Conservation (phyloP, 2,888 invertebrate species). For the Elysia crispata region DNA sequence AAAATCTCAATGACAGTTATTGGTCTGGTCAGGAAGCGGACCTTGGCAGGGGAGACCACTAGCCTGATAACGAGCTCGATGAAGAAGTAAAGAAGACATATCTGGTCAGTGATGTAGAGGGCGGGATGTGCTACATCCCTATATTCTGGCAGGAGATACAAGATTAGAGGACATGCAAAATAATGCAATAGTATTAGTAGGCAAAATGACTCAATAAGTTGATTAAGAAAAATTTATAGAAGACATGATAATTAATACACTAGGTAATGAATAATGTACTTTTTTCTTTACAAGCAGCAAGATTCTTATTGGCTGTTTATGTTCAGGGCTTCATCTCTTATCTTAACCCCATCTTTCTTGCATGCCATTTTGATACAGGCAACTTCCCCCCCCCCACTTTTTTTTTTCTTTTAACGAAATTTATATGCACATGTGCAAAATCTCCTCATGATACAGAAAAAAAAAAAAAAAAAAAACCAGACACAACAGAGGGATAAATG, state of each 20-base stretch:
- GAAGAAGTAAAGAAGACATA: conserved; percentile 59
- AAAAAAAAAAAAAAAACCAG: conserved; percentile 5
- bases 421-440: background rate
- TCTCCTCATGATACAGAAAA: background rate
- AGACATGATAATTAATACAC: too few species aligned
- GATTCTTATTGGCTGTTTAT: too few species aligned
- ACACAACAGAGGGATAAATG: background rate
- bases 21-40: conserved; percentile 49
- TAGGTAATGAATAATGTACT: too few species aligned
- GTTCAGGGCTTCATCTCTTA: too few species aligned
- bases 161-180: too few species aligned
- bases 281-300: too few species aligned
- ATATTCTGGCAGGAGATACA: background rate
- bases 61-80: conserved; percentile 58
- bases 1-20: conserved; percentile 59
- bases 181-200: too few species aligned
- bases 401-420: background rate
- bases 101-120: conserved; percentile 56
- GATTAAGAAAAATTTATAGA: too few species aligned
- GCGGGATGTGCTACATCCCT: conserved; percentile 45
- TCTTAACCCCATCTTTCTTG: too few species aligned
- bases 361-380: too few species aligned
- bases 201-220: too few species aligned
- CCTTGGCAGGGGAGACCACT: conserved; percentile 53
- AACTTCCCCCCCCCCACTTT: too few species aligned